phyloP scores from a whole-genome alignment of 1,140 invertebrate species.

The Heterodera carotae region DNA sequence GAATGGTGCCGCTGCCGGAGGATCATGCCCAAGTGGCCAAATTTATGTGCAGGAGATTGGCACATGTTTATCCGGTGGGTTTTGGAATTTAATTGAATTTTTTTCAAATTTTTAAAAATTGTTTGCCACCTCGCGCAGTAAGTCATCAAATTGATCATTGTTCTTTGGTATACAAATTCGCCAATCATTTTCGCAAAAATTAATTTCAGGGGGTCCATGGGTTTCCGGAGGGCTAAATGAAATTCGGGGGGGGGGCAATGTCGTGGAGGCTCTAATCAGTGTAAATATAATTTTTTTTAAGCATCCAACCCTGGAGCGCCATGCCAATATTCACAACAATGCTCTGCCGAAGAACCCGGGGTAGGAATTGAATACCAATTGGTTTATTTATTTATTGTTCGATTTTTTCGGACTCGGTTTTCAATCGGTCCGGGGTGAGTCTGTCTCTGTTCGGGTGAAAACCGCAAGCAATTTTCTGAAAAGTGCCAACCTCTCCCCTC shows the following conservation, averaged over 20 bases:
- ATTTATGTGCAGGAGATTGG: conserved; percentile 62
- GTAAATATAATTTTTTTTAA: conserved; percentile 31
- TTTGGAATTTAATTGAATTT: conserved; percentile 23
- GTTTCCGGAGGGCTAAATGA: too few species aligned
- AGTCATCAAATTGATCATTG: background rate
- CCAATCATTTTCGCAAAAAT: too few species aligned
- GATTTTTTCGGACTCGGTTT: too few species aligned
- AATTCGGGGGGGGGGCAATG: too few species aligned
- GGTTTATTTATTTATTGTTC: too few species aligned
- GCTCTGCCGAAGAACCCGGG: conserved; percentile 51
- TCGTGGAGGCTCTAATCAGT: background rate
- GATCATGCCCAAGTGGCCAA: conserved; percentile 46
- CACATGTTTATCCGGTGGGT: conserved; percentile 58
- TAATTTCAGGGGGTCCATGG: too few species aligned
- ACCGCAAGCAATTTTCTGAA: too few species aligned
- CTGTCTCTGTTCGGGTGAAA: too few species aligned
- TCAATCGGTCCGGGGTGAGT: too few species aligned
- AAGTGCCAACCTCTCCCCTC: too few species aligned
- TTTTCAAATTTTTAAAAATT: conserved; percentile 10
- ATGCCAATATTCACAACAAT: conserved; percentile 65
- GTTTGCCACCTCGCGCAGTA: background rate
- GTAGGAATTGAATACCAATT: too few species aligned
- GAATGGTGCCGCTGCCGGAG: conserved; percentile 30
- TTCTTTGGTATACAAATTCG: too few species aligned
- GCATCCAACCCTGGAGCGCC: conserved; percentile 58